Conservation (phyloP, 1,140 invertebrate species). For the Asbolus verrucosus region DNA sequence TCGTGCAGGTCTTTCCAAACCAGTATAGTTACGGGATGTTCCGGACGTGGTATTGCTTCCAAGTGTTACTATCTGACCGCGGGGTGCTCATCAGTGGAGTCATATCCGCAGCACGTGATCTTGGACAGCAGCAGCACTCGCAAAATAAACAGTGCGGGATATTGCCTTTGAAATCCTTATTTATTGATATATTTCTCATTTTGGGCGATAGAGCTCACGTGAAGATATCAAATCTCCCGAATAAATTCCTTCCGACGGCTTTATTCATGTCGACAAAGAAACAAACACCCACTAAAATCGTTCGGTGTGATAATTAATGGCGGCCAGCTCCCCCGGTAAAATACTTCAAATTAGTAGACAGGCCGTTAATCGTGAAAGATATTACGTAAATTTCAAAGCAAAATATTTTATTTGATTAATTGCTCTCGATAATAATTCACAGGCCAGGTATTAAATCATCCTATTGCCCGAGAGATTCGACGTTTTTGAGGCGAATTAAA, state of each 20-base stretch:
- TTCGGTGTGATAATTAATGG: conserved; percentile 24
- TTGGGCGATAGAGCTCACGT: conserved; percentile 32
- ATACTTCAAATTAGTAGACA: conserved; percentile 22
- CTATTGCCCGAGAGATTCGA: not conserved
- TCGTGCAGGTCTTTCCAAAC: conserved; percentile 35
- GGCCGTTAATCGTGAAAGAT: conserved; percentile 1
- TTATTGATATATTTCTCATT: conserved; percentile 38
- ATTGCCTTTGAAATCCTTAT: conserved; percentile 46
- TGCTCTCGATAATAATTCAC: conserved; percentile 10
- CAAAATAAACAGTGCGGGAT: conserved; percentile 33
- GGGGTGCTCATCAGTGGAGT: conserved; percentile 51
- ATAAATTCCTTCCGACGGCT: conserved; percentile 25
- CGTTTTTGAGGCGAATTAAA: conserved; percentile 3
- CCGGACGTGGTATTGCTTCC: conserved; percentile 23
- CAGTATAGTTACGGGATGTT: conserved; percentile 11
- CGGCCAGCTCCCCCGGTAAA: conserved; percentile 17
- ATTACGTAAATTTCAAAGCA: conserved; percentile 24
- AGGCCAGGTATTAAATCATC: conserved; percentile 14
- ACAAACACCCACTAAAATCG: conserved; percentile 21
- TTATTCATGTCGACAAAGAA: conserved; percentile 15
- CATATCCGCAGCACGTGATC: conserved; percentile 51
- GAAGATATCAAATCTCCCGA: conserved; percentile 15
- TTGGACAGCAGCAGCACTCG: conserved; percentile 30
- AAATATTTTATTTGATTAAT: conserved; percentile 32
- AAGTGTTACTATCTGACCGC: conserved; percentile 49